These are phyloP conservation scores for Platypus cylindrus DNA, from an alignment of 2,888 invertebrate species.

Conservation along the genomic window DNA sequence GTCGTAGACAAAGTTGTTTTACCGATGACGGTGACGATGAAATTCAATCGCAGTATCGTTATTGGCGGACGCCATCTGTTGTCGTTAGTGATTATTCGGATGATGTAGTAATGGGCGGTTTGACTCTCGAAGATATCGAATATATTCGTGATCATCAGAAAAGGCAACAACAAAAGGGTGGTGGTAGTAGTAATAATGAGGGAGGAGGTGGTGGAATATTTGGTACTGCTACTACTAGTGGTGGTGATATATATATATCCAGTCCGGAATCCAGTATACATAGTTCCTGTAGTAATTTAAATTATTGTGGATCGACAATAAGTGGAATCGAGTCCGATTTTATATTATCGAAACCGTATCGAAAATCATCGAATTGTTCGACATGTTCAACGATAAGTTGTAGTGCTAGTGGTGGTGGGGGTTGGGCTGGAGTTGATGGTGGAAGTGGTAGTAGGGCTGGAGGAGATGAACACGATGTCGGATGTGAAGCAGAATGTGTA, in stretches of 20 bases:
- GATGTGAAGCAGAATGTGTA: too few relatives aligned
- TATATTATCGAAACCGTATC: conserved; percentile 43
- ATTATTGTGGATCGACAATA: conserved; percentile 44
- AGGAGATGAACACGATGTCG: too few relatives aligned
- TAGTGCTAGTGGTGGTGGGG: conserved; percentile 55
- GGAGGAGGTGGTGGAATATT: too few relatives aligned
- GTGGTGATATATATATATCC: conserved; percentile 24
- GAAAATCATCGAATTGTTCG: conserved; percentile 61
- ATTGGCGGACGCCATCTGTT: conserved; percentile 72
- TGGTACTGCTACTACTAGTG: too few relatives aligned
- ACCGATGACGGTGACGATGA: conserved; percentile 37
- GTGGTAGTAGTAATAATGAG: too few relatives aligned
- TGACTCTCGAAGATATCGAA: conserved; percentile 47
- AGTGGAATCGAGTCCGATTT: conserved; percentile 43
- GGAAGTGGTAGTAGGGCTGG: conserved; percentile 19
- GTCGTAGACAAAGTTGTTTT: conserved; percentile 39
- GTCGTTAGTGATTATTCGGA: conserved; percentile 82
- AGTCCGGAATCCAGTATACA: conserved; percentile 44
- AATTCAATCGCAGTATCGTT: conserved; percentile 41
- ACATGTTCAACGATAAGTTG: conserved; percentile 63
- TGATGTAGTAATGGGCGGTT: conserved; percentile 46
- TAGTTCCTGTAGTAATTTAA: conserved; percentile 46
- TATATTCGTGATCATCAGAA: conserved; percentile 39
- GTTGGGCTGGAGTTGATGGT: conserved; percentile 33
- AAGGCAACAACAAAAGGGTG: too few relatives aligned